Evolutionary conservation across 2,113 vertebrate genomes (phyloP), one percentile per base, ranked within the genome.

Genomic region (Laterallus jamaicensis): DNA sequence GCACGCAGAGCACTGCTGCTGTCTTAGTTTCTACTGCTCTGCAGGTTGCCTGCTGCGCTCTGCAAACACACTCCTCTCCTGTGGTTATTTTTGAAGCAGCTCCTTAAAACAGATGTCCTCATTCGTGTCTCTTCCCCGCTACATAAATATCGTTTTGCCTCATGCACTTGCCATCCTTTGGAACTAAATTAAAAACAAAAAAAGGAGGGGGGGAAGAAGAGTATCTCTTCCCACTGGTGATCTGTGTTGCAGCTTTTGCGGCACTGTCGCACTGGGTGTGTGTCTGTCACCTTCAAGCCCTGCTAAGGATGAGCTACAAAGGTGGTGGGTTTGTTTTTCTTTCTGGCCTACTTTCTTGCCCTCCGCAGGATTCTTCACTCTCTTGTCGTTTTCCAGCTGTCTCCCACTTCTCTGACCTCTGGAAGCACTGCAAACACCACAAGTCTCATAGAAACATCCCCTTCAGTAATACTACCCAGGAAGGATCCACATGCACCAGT

Each of bases 21-120:
- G 49, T 14, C 54, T 55, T 39, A 42, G 66, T 85, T 78, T 37
- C 28, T 50, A 18, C 62, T 39, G 3, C 60, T 35, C 68, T 83
- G 68, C 73, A 67, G 47, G 82, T 74, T 28, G 3, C 70, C 79
- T 82, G 55, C 83, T 64, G 54, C 0, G 0, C 62, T 85, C 52
- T 74, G 78, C 78, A 86, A 82, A 82, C 81, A 64, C 49, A 28
- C 32, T 91, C 35, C 78, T 75, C 70, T 93, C 70, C 69, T 55
- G 26, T 8, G 62, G 75, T 91, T 96, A 90, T 91, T 96, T 94
- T 89, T 95, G 81, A 93, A 95, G 69, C 87, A 79, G 44, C 54
- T 90, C 67, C 76, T 94, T 88, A 58, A 82, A 93, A 87, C 91
- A 92, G 84, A 92, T 89, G 70, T 87, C 89, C 47, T 90, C 82